Evolutionary conservation across 2,113 vertebrate species (phyloP), one percentile per base, ranked within the genome.

Genomic region (Alethe castanea): DNA sequence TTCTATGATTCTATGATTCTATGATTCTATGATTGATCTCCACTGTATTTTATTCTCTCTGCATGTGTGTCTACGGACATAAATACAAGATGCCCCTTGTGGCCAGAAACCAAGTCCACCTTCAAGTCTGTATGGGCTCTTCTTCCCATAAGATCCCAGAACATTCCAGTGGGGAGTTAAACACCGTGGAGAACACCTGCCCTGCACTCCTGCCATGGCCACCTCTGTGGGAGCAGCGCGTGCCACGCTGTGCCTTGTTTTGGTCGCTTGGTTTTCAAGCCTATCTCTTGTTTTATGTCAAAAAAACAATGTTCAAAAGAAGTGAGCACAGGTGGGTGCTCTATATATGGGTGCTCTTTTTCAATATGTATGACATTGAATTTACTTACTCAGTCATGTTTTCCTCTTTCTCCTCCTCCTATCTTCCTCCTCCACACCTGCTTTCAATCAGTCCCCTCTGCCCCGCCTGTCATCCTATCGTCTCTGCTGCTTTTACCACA

Each of bases 281-380:
- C 25, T 52, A 4, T 80, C 16, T 60, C 64, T 83, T 74, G 31
- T 24, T 44, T 31, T 8, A n/a, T 56, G 70, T 86, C 59, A 24
- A 73, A 84, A 82, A 62, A 19, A 23, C 36, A 72, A 8, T 35
- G 18, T 88, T 92, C 48, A 76, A 79, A 93, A 94, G 76, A 56
- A 92, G 36, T 8, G 48, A 92, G 65, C 80, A 95, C 95, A 94
- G 88, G 90, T 96, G 93, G 93, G 72, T 74, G 88, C 93, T 96
- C 90, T 96, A 94, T 96, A 95, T 92, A 94, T 96, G 92, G 92
- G 96, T 95, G 95, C 82, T 95, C 92, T 96, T 97, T 97, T 94
- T 90, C 82, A 66, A 93, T 92, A 88, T 90, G 65, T 83, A 65
- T 83, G 94, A 80, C 1, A 2, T 94, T 86, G 82, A 66, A 61